A percentile compares a stretch with the other conserved stretches of the same genome.
phyloP scores from a whole-genome alignment of 2,113 vertebrate genomes.

The Grammomys dolichurus region DNA sequence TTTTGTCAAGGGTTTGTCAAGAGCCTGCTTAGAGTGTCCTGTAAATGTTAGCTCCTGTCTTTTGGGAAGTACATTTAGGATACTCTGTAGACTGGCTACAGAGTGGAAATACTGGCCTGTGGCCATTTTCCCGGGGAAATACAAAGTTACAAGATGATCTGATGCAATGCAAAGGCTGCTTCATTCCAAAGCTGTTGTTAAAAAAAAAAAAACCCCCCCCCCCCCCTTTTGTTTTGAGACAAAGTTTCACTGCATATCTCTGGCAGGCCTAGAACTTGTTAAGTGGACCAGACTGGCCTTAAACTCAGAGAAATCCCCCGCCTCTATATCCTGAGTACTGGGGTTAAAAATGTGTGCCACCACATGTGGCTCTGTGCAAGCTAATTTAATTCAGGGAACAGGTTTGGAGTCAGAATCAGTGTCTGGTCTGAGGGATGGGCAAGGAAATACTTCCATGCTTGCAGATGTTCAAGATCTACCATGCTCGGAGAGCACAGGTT shows the following conservation, averaged over 20 bases:
- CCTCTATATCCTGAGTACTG: not conserved
- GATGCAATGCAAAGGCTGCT: not conserved
- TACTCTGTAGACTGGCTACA: not conserved
- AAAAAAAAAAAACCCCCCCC: not conserved
- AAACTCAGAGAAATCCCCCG: not conserved
- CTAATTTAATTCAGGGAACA: conserved; percentile 45
- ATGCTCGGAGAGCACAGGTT: not conserved
- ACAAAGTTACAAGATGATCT: not conserved
- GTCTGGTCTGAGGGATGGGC: not conserved
- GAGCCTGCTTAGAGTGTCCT: not conserved
- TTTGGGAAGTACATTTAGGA: not conserved
- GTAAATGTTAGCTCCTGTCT: conserved; percentile 40
- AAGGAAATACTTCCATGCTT: not conserved
- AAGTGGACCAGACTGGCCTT: not conserved
- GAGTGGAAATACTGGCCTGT: conserved; percentile 36
- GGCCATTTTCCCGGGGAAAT: conserved; percentile 1
- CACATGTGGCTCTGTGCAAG: not conserved
- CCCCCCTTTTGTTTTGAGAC: not conserved
- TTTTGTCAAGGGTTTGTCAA: not conserved
- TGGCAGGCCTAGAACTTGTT: not conserved
- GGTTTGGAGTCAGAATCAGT: conserved; percentile 2
- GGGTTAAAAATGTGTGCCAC: not conserved
- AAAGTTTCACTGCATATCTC: not conserved
- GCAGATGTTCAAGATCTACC: not conserved
- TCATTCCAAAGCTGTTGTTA: not conserved